Conservation (phyloP, 2,797 vertebrate genomes). For the Galagoides demidoff region DNA sequence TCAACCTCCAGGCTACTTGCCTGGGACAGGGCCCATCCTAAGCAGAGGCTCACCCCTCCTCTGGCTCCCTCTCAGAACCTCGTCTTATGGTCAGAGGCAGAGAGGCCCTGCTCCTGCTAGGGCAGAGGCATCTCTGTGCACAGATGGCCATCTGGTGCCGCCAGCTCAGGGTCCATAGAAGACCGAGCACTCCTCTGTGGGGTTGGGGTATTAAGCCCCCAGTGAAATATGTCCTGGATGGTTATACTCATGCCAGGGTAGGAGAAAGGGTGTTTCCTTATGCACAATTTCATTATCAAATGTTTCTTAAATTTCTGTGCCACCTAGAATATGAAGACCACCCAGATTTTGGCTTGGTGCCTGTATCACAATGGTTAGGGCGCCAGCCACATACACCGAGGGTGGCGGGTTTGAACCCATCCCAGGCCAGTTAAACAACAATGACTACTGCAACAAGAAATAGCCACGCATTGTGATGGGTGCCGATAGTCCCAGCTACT, state of each 20-base stretch:
- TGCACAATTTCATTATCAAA: not conserved
- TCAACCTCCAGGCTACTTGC: not conserved
- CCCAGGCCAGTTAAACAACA: no score
- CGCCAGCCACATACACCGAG: no score
- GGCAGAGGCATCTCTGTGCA: not conserved
- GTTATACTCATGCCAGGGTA: rapidly evolving
- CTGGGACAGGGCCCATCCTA: not conserved
- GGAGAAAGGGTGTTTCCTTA: not conserved
- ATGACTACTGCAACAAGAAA: no score
- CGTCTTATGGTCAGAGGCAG: not conserved
- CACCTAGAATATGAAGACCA: not conserved
- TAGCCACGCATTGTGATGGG: no score
- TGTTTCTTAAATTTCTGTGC: not conserved
- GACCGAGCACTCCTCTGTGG: not conserved
- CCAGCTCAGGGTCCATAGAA: rapidly evolving
- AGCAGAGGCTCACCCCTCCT: not conserved
- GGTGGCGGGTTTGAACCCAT: no score
- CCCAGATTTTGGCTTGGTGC: no score
- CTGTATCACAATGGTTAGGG: no score
- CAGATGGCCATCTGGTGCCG: not conserved
- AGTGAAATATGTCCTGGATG: not conserved
- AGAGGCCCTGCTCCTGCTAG: not conserved
- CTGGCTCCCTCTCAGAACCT: not conserved
- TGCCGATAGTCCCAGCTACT: no score
- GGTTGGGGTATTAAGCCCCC: not conserved